phyloP scores from a whole-genome alignment of 2,113 vertebrate species.

The Thalassarche chlororhynchos region DNA sequence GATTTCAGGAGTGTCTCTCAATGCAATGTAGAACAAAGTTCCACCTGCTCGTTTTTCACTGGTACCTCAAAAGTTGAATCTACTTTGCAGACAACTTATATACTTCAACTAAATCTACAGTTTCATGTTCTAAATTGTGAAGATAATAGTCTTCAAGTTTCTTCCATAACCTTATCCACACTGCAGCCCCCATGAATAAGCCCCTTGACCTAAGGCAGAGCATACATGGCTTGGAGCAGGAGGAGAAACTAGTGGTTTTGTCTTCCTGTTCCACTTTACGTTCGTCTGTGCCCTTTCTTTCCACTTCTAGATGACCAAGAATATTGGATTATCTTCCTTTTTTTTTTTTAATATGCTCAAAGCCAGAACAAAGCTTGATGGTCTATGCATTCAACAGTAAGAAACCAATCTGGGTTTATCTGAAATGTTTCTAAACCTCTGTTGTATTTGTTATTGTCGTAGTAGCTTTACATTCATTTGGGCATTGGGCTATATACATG shows the following conservation, averaged over 20 bases:
- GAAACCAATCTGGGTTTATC: neutral
- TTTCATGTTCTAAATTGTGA: neutral
- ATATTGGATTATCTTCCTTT: neutral
- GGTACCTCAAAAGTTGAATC: neutral
- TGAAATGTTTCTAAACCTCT: neutral
- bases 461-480: neutral
- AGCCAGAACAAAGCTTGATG: neutral
- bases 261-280: neutral
- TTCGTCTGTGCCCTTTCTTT: neutral
- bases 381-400: neutral
- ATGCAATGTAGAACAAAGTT: neutral
- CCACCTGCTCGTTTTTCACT: neutral
- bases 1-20: neutral
- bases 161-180: neutral
- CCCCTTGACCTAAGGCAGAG: neutral
- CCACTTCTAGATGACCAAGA: neutral
- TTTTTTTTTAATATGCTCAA: neutral
- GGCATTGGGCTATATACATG: neutral
- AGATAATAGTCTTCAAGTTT: neutral
- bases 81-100: neutral
- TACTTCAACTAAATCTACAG: neutral
- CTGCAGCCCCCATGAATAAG: neutral
- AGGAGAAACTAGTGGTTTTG: rapidly evolving
- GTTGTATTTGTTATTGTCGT: neutral
- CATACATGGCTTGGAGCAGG: rapidly evolving